Conservation (phyloP, 2,113 vertebrate genomes). For the Hemiscyllium ocellatum region DNA sequence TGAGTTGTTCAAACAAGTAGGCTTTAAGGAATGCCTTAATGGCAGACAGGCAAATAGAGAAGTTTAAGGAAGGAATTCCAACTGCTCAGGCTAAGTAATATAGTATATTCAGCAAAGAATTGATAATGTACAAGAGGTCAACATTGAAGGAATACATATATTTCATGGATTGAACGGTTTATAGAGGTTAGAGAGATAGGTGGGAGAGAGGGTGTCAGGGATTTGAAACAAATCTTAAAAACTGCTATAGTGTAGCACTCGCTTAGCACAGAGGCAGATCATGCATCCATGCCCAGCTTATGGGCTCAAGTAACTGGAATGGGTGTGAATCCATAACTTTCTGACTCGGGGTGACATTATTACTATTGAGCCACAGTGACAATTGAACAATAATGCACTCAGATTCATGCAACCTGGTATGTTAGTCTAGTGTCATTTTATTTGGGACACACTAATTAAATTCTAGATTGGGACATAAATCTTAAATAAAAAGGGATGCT, state of each 20-base stretch:
- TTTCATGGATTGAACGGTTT: neutral
- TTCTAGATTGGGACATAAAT: neutral
- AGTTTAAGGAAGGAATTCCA: neutral
- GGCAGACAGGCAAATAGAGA: neutral
- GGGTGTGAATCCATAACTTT: neutral
- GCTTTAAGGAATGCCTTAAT: neutral
- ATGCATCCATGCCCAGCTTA: neutral
- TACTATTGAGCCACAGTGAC: neutral
- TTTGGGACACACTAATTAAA: neutral
- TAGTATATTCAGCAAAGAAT: neutral
- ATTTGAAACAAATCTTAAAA: no score
- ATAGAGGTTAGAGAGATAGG: neutral
- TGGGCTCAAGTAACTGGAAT: neutral
- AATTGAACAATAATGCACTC: neutral
- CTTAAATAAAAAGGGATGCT: neutral
- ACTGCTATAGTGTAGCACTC: neutral
- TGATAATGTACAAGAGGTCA: no score
- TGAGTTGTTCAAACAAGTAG: neutral
- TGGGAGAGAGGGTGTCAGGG: no score
- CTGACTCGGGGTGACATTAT: neutral
- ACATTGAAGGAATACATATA: no score
- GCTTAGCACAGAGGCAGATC: neutral
- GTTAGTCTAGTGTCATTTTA: neutral
- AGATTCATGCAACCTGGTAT: neutral
- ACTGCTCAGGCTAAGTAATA: neutral